These are phyloP conservation scores for Luidia sarsii DNA, from an alignment of 53 echinoderm and acorn worm species.

Conservation along the genomic window DNA sequence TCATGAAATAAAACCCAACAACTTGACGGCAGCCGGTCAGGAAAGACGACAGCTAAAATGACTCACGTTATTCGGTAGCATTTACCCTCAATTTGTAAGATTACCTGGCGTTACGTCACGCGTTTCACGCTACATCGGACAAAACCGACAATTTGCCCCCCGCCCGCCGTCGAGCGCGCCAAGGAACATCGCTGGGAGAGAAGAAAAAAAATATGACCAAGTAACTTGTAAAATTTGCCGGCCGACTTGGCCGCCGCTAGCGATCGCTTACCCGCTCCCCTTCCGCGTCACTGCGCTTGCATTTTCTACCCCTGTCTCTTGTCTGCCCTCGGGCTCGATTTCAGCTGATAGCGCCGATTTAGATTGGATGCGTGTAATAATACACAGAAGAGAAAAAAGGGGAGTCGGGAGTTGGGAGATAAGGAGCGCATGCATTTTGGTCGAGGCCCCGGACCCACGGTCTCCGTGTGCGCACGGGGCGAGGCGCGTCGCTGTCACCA, in stretches of 20 bases:
- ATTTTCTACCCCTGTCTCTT: conserved; percentile 16
- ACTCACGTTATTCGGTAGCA: conserved; percentile 25
- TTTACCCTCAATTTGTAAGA: conserved; percentile 42
- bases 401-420: no score
- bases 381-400: conserved; percentile 20
- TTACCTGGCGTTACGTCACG: conserved; percentile 54
- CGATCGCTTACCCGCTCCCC: conserved; percentile 14
- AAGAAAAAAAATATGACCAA: neutral
- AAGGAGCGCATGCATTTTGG: no score
- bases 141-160: conserved; percentile 25
- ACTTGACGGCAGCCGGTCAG: no score
- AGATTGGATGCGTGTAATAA: conserved; percentile 33
- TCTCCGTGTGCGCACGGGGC: neutral
- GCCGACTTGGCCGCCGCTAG: conserved; percentile 18
- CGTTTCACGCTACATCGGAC: conserved; percentile 41
- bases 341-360: conserved; percentile 31
- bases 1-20: no score
- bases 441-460: no score
- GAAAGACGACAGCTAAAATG: neutral
- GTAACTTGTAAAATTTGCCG: conserved; percentile 45
- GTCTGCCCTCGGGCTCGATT: conserved; percentile 29
- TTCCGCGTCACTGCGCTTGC: conserved; percentile 42
- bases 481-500: conserved; percentile 35
- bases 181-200: neutral
- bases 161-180: neutral